Evolutionary conservation across 37 sponge, comb jelly and placozoan genomes (phyloP).

Genomic region (Hexactinellida sp.): DNA sequence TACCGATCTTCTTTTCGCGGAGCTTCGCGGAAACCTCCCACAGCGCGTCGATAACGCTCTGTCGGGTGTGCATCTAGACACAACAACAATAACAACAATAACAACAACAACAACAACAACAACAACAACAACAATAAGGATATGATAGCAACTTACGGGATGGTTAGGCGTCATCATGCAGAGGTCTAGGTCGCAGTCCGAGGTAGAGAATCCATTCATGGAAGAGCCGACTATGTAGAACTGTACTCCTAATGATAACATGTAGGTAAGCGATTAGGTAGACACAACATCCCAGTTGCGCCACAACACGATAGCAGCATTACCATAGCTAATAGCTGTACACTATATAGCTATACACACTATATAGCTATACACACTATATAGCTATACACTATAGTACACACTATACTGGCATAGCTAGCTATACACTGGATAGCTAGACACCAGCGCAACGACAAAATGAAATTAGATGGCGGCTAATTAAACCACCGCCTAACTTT

Average conservation of each 20-base stretch:
- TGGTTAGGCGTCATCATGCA: constrained; percentile 9
- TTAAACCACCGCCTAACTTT: no score
- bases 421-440: no score
- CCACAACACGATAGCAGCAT: no score
- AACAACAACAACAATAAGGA: not conserved
- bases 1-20: not conserved
- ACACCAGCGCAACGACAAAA: no score
- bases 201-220: constrained; percentile 11
- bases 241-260: not conserved
- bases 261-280: not conserved
- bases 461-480: no score
- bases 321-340: no score
- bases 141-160: not conserved
- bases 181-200: not conserved
- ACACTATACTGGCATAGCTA: no score
- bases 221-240: not conserved
- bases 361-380: no score
- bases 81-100: not conserved
- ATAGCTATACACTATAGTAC: no score
- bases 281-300: no score
- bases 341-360: no score
- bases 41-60: not conserved
- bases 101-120: not conserved
- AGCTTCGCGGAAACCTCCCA: not conserved
- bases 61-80: not conserved